A percentile compares a stretch with the other conserved stretches of the same genome.
phyloP scores from a whole-genome alignment of 2,888 invertebrate genomes.

The Sesia apiformis region DNA sequence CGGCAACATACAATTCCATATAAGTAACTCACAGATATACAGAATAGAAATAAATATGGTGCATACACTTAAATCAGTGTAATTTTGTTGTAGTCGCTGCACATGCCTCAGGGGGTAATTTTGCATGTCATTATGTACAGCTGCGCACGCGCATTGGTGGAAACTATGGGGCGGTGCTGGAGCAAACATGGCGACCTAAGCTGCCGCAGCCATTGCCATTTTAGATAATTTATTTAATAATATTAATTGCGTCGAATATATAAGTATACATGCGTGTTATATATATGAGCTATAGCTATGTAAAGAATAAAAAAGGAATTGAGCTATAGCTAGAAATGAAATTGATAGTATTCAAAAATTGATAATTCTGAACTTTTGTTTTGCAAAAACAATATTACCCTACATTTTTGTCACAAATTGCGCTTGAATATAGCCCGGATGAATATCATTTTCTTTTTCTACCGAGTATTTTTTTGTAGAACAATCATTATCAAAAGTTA shows the following conservation, averaged over 20 bases:
- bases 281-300: neutral
- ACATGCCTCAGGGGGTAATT: slow-evolving; percentile 27
- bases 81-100: slow-evolving; percentile 1
- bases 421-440: too few relatives aligned
- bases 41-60: neutral
- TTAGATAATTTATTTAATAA: neutral
- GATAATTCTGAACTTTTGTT: neutral
- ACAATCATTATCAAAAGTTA: too few relatives aligned
- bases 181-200: slow-evolving; percentile 7
- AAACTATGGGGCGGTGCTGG: slow-evolving; percentile 23
- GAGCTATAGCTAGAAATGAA: neutral
- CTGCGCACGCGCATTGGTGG: slow-evolving; percentile 32
- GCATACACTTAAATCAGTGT: neutral
- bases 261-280: neutral
- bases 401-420: too few relatives aligned
- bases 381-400: too few relatives aligned
- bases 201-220: neutral
- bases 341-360: neutral
- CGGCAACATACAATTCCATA: too few relatives aligned
- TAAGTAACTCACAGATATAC: too few relatives aligned
- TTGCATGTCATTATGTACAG: slow-evolving; percentile 32
- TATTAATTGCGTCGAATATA: slow-evolving; percentile 1
- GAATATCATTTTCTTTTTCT: too few relatives aligned
- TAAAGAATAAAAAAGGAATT: too few relatives aligned
- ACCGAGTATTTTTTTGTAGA: too few relatives aligned